phyloP scores from a whole-genome alignment of 1,140 invertebrate genomes.

The Centruroides sculpturatus region DNA sequence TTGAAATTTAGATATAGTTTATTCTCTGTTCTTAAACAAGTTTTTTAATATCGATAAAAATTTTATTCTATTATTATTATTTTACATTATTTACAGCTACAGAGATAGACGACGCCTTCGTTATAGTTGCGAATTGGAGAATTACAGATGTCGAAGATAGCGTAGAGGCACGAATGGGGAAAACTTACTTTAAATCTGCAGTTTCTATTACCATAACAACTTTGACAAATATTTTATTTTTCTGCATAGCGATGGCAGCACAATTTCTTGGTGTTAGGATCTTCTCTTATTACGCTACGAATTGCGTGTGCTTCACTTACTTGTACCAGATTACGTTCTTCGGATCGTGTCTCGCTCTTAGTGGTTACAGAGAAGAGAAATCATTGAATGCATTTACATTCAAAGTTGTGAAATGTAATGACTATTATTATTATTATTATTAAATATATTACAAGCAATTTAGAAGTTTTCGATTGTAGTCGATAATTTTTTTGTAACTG shows the following conservation, averaged over 20 bases:
- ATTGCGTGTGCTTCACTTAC: constrained; percentile 81
- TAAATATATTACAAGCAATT: too few relatives aligned
- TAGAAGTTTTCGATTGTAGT: too few relatives aligned
- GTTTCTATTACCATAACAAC: constrained; percentile 97
- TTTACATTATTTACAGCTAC: constrained; percentile 48
- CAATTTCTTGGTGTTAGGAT: constrained; percentile 87
- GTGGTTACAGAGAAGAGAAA: constrained; percentile 68
- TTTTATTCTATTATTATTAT: too few relatives aligned
- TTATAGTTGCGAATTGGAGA: constrained; percentile 86
- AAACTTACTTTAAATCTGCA: constrained; percentile 81
- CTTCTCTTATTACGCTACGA: constrained; percentile 89
- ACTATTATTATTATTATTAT: too few relatives aligned
- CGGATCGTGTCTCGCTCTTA: constrained; percentile 71
- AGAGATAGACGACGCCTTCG: constrained; percentile 91
- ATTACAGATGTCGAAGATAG: constrained; percentile 58
- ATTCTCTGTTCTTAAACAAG: too few relatives aligned
- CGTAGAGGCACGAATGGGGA: constrained; percentile 69
- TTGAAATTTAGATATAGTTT: too few relatives aligned
- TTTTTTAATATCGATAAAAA: too few relatives aligned
- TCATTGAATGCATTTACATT: constrained; percentile 50
- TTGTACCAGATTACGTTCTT: constrained; percentile 91
- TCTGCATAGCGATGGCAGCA: constrained; percentile 86
- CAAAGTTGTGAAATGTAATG: too few relatives aligned
- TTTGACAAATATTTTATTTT: constrained; percentile 90
- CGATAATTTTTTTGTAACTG: too few relatives aligned